Conservation (phyloP, 2,113 vertebrate species). For the Rhodinocichla rosea region DNA sequence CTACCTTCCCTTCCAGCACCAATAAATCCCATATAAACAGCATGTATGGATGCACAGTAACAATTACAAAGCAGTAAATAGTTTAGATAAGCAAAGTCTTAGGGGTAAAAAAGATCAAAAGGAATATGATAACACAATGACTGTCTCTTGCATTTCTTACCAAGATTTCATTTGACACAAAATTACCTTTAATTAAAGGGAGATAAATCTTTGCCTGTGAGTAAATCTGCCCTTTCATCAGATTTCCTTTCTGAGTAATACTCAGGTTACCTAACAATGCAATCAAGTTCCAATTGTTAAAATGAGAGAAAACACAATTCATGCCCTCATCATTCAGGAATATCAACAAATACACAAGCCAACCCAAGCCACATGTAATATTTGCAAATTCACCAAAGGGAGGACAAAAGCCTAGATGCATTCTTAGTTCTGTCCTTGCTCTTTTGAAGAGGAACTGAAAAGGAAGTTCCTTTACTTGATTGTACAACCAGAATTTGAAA, state of each 20-base stretch:
- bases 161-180: neutral
- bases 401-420: neutral
- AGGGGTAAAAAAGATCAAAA: neutral
- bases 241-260: neutral
- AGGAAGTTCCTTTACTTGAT: neutral
- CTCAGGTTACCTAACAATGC: neutral
- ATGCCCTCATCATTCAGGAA: neutral
- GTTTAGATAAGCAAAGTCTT: conserved; percentile 2
- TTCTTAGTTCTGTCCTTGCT: neutral
- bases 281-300: neutral
- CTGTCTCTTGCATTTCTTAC: neutral
- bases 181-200: neutral
- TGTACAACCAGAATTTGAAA: neutral
- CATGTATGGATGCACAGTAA: neutral
- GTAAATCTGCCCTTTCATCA: neutral
- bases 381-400: neutral
- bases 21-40: neutral
- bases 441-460: neutral
- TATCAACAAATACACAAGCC: neutral
- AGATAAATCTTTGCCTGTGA: neutral
- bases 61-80: neutral
- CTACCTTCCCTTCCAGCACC: neutral
- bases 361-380: neutral
- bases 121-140: neutral
- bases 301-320: neutral